Conservation (phyloP, 2,888 invertebrate genomes). For the Synergus japonicus region DNA sequence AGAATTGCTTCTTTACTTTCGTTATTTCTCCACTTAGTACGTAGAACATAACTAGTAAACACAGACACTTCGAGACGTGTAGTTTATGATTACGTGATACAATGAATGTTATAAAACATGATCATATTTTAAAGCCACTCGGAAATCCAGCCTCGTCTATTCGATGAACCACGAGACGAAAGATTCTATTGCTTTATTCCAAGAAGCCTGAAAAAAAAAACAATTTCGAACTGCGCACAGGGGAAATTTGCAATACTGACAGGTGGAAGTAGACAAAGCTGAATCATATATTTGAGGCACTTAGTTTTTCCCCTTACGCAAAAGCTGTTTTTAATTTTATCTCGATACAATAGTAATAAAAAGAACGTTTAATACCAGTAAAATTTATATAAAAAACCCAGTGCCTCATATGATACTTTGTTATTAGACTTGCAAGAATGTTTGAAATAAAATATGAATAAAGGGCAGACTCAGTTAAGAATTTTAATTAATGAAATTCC, state of each 20-base stretch:
- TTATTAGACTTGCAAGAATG: too few relatives aligned
- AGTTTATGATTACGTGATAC: background rate
- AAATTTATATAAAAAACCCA: too few relatives aligned
- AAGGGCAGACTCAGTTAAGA: too few relatives aligned
- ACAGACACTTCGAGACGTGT: constrained; percentile 2
- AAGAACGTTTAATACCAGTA: too few relatives aligned
- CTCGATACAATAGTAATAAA: too few relatives aligned
- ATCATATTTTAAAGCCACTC: background rate
- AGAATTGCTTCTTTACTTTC: constrained; percentile 30
- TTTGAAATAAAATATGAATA: too few relatives aligned
- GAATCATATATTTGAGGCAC: too few relatives aligned
- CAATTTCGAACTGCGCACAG: background rate
- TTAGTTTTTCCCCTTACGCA: too few relatives aligned
- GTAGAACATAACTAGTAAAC: constrained; percentile 14
- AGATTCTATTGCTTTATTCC: background rate
- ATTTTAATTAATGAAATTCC: too few relatives aligned
- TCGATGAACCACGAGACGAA: background rate
- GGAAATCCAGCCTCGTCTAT: background rate
- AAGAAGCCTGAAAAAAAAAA: background rate
- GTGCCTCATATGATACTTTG: too few relatives aligned
- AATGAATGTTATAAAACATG: background rate
- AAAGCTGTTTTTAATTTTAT: too few relatives aligned
- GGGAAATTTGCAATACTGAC: background rate
- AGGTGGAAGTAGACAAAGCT: too few relatives aligned
- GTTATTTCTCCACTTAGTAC: constrained; percentile 22